Evolutionary conservation across 2,888 invertebrate species (phyloP), one percentile per base, ranked within the genome.

Genomic region (Netelia virgata): DNA sequence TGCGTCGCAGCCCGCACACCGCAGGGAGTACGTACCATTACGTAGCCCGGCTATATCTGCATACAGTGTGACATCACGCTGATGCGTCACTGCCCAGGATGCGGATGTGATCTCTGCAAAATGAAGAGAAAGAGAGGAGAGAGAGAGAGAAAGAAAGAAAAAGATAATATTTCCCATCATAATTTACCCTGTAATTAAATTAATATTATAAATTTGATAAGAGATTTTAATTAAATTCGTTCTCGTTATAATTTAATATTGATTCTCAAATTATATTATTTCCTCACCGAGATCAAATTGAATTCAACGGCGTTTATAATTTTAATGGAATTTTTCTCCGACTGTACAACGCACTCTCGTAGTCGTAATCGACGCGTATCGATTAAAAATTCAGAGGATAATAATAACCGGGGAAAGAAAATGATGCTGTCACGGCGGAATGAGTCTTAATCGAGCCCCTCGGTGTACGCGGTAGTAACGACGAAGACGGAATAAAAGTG

Each of bases 381-480:
- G n/a, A n/a, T n/a, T n/a, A n/a, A n/a, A 74, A 68, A 74, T 41
- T 57, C 50, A 55, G 50, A 28, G 53, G 28, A 57, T 41, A 10
- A 14, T 47, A 50, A 68, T 28, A 53, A 55, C 55, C 1, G 3
- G 5, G 10, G 28, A 41, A 64, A 61, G 43, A 77, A 78, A 74
- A 55, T 47, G 53, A 74, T 11, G 36, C 69, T 50, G 73, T 23
- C 53, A 53, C 10, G 6, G 23, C 47, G 50, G 36, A 83, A 78
- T 63, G 74, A 63, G 69, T 70, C 28, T 74, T 70, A 83, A 78
- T 83, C 53, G 77, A 82, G 55, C 64, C 70, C 41, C 61, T 36
- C 41, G 23, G 3, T 16, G 76, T 43, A 66, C 63, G 36, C 55
- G 50, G 20, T 43, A 53, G 18, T 57, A 28, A 23, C 28, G 28